Percentiles rank a stretch among this genome's conserved stretches.
Evolutionary conservation across 2,797 vertebrate genomes (phyloP).

Genomic region (Nothura maculosa): DNA sequence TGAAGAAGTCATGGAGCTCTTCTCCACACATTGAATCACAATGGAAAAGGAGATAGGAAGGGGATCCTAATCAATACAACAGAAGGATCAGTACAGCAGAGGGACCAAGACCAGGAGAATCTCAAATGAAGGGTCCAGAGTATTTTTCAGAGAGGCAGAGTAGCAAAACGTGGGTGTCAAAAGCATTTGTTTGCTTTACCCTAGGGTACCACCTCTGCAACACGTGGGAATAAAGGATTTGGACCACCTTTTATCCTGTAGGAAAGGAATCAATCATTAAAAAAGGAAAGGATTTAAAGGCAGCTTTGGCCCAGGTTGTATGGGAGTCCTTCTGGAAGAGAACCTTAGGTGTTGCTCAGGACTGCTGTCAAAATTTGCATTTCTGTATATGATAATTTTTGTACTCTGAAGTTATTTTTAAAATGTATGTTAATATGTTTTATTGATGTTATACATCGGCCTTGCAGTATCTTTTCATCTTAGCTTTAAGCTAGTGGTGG

Average conservation of each 20-base stretch:
- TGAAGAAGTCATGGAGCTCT: background rate
- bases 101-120: background rate
- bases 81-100: background rate
- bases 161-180: background rate
- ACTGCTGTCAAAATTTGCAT: background rate
- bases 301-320: background rate
- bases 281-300: background rate
- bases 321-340: background rate
- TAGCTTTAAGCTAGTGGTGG: background rate
- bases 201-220: too few species aligned
- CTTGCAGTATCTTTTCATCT: background rate
- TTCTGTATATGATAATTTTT: background rate
- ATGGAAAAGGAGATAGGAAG: background rate
- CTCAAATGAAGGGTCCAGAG: fast-evolving
- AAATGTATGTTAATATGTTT: background rate
- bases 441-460: background rate
- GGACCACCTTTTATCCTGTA: background rate
- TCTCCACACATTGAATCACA: background rate
- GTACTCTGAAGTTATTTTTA: background rate
- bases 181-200: background rate
- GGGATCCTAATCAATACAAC: background rate
- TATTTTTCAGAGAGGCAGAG: background rate
- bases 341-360: background rate
- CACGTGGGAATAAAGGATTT: background rate
- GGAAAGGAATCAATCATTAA: background rate